Evolutionary conservation across 2,888 invertebrate species (phyloP), one percentile per base, ranked within the genome.

Genomic region (Tridacna crocea): DNA sequence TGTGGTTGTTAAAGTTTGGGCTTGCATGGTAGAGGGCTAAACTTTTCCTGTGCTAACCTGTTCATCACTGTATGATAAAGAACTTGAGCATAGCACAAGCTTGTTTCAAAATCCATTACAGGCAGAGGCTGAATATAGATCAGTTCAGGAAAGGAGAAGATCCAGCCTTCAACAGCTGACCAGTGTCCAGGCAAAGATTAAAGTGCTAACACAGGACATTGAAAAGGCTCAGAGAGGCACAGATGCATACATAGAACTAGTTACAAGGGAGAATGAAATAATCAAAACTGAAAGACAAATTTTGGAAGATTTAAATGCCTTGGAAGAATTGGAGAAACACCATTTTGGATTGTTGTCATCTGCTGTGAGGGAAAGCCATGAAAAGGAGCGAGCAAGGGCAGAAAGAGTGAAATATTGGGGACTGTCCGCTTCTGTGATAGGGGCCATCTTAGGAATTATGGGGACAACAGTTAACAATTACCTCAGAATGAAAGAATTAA

Each of bases 361-460:
- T 26, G 96, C 97, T 0, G 96, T 98, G 0, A 96, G 97, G 86
- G 96, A 97, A 87, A 97, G 97, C 24, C 97, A 98, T 92, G 98
- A 98, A 93, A 96, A 97, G 78, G 98, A 98, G 93, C 94, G 97
- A 58, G 96, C 97, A 0, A 97, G 97, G 46, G 96, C 97, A 6
- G 97, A 98, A 93, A 95, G 97, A 79, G 97, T 97, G 80, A 98
- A 98, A 94, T 98, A 98, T 93, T 97, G 97, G 96, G 97, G 97
- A 84, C 96, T 97, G 77, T 96, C 96, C 63, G 97, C 96, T 11
- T 97, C 97, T 10, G 95, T 97, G 87, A 94, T 96, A 93, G 97
- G 97, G 72, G 95, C 95, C 0, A 88, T 94, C 13, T 92, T 95
- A 8, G 97, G 97, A 17, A 96, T 97, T 85, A 94, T 96, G 0